Conservation (phyloP, 2,113 vertebrate genomes). For the Thunnus thynnus region DNA sequence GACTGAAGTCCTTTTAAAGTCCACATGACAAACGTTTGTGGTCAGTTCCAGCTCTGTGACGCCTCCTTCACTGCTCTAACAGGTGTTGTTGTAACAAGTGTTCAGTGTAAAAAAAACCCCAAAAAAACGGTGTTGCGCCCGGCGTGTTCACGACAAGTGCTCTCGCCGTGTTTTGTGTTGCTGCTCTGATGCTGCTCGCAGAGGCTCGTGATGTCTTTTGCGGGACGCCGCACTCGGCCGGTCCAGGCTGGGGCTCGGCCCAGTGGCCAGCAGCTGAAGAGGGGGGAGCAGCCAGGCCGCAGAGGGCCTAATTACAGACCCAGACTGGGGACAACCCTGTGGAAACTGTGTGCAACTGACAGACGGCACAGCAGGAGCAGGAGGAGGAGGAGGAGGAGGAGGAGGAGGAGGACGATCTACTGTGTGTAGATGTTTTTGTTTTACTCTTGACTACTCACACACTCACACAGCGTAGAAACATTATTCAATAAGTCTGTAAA, state of each 20-base stretch:
- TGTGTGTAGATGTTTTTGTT: slow-evolving; percentile 33
- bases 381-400: too few species aligned
- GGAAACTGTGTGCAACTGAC: slow-evolving; percentile 77
- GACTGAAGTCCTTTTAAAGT: too few species aligned
- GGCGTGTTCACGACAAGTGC: slow-evolving; percentile 3
- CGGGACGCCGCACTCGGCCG: slow-evolving; percentile 57
- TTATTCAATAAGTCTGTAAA: background rate
- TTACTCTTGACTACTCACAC: slow-evolving; percentile 25
- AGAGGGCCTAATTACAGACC: slow-evolving; percentile 77
- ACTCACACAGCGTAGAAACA: background rate
- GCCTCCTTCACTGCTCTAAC: background rate
- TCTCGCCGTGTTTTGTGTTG: slow-evolving; percentile 9
- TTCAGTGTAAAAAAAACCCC: background rate
- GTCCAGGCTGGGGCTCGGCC: slow-evolving; percentile 50
- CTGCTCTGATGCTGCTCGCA: slow-evolving; percentile 42
- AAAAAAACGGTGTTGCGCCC: background rate
- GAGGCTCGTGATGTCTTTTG: slow-evolving; percentile 47
- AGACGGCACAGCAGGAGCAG: slow-evolving; percentile 23
- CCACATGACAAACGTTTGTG: too few species aligned
- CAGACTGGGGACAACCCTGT: slow-evolving; percentile 67
- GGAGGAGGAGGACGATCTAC: background rate
- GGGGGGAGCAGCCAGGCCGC: slow-evolving; percentile 71
- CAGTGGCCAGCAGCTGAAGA: slow-evolving; percentile 53
- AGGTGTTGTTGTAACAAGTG: background rate
- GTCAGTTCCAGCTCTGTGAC: too few species aligned